Base-by-base conservation (phyloP, 2,113 vertebrate genomes). In the Pachycephala philippinensis region DNA sequence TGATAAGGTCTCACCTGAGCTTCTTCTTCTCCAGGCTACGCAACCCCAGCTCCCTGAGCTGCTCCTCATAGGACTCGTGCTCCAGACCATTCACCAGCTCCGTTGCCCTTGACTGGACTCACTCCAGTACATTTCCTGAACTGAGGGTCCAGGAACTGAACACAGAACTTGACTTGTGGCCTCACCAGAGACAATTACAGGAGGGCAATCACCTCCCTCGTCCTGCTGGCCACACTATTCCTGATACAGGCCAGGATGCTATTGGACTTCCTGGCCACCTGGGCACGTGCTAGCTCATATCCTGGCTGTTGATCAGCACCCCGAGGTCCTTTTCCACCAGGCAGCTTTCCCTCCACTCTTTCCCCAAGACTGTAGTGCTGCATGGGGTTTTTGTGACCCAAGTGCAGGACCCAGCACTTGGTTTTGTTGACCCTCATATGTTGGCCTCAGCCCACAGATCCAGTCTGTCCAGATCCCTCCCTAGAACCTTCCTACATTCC, bases 131-230 rank as follows among this genome's bases (percentile, higher is more conserved):
- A 9, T 70, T 78, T n/a, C 24, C 10, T 16, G n/a, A 21, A 30
- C 13, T 40, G 8, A 70, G 24, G 3, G 28, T 5, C 24, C n/a
- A 33, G 39, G 22, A 24, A 7, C 15, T 30, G 24, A 26, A 47
- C n/a, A 54, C 5, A 56, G n/a, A 11, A 40, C 24, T 70, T 1
- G 1, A 63, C 7, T 9, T 53, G 20, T 6, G 3, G 7, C 47
- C 33, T 70, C 24, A 35, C 0, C 15, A 47, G 15, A 30, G 30
- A 26, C 20, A 21, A 30, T 10, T 70, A 30, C n/a, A 30, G 15
- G 8, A 31, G 4, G 7, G 4, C 5, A 70, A n/a, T n/a, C 24
- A 4, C 10, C 53, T 22, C 20, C 12, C 11, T 35, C 2, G 1
- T 31, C n/a, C 35, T 71, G 30, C n/a, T 79, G 49, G 39, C 12